phyloP scores from a whole-genome alignment of 2,797 vertebrate genomes.

The Paratrypauchen microcephalus region DNA sequence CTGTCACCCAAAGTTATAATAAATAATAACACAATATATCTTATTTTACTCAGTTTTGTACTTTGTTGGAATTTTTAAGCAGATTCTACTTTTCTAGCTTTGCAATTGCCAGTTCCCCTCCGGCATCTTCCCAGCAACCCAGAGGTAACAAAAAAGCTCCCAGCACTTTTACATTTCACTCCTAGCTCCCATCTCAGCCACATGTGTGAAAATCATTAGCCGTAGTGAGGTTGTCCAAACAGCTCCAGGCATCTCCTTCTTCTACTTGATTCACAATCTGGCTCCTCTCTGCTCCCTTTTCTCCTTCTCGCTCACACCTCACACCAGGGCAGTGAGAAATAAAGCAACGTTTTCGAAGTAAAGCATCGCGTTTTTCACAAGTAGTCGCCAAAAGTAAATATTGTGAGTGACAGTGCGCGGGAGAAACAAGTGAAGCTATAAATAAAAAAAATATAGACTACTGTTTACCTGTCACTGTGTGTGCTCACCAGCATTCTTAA shows the following conservation, averaged over 20 bases:
- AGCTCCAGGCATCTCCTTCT: conserved; percentile 41
- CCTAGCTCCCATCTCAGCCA: conserved; percentile 38
- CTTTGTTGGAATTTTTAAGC: neutral
- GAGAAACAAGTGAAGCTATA: conserved; percentile 19
- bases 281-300: neutral
- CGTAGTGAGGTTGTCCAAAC: conserved; percentile 47
- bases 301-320: conserved; percentile 22
- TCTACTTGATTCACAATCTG: conserved; percentile 32
- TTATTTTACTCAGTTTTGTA: neutral
- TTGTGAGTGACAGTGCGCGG: conserved; percentile 11
- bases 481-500: conserved; percentile 18
- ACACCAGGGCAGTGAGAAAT: conserved; percentile 42
- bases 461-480: conserved; percentile 11
- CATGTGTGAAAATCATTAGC: conserved; percentile 57
- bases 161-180: conserved; percentile 38
- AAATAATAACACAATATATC: neutral
- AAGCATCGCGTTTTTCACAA: conserved; percentile 37
- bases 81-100: conserved; percentile 16
- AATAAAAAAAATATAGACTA: neutral
- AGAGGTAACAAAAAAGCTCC: conserved; percentile 56
- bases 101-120: conserved; percentile 49
- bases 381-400: conserved; percentile 41
- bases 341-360: conserved; percentile 45
- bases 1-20: neutral
- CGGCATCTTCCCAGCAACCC: conserved; percentile 43